Evolutionary conservation across 2,797 vertebrate species (phyloP).

Genomic region (Parotocinclus haroldoi): DNA sequence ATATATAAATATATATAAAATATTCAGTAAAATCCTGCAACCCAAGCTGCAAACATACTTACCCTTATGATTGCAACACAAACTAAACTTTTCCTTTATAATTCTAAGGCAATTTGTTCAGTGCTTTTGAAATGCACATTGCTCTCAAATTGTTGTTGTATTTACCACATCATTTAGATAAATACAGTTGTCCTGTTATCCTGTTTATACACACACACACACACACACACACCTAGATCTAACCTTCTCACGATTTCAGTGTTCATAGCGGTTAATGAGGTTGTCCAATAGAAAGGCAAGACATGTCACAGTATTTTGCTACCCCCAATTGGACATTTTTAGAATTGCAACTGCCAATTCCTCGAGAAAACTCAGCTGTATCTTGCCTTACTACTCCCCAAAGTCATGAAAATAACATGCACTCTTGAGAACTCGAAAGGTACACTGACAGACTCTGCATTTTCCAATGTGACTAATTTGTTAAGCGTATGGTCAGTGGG

Average conservation of each 20-base stretch:
- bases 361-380: slow-evolving; percentile 1
- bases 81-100: slow-evolving; percentile 37
- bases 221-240: background rate
- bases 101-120: slow-evolving; percentile 31
- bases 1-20: too few relatives aligned
- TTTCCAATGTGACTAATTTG: slow-evolving; percentile 43
- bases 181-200: background rate
- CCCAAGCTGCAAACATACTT: slow-evolving; percentile 10
- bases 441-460: slow-evolving; percentile 18
- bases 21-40: too few relatives aligned
- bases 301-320: slow-evolving; percentile 53
- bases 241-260: background rate
- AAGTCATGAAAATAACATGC: slow-evolving; percentile 30
- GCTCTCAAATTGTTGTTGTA: slow-evolving; percentile 11
- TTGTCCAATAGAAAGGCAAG: background rate
- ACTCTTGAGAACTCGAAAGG: slow-evolving; percentile 15
- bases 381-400: slow-evolving; percentile 21
- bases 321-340: slow-evolving; percentile 64
- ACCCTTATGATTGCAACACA: slow-evolving; percentile 31
- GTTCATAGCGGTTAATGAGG: slow-evolving; percentile 6
- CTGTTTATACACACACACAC: background rate
- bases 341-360: slow-evolving; percentile 10
- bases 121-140: slow-evolving; percentile 5
- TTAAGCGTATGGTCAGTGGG: slow-evolving; percentile 38
- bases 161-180: background rate